These are phyloP conservation scores for Cheiracanthium punctorium DNA, from an alignment of 2,888 invertebrate genomes.

Conservation along the genomic window DNA sequence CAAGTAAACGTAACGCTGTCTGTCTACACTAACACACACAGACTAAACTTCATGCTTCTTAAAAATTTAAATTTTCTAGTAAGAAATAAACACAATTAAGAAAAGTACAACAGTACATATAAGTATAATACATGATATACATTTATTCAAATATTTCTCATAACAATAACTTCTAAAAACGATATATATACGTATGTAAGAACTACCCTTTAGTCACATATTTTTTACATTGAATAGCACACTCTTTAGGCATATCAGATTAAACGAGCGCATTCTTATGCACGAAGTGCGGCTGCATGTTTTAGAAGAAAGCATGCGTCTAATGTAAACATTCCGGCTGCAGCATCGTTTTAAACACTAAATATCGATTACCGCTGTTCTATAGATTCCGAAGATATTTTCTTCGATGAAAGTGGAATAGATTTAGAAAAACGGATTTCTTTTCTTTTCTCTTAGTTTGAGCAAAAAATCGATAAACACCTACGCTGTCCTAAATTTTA, in stretches of 20 bases:
- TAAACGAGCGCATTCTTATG: background rate
- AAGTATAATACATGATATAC: no score
- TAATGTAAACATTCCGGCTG: slow-evolving; percentile 6
- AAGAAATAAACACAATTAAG: no score
- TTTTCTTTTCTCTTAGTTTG: slow-evolving; percentile 24
- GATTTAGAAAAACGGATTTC: background rate
- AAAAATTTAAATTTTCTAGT: no score
- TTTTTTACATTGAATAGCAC: background rate
- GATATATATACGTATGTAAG: no score
- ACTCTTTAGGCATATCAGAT: background rate
- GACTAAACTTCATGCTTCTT: no score
- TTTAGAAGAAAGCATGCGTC: background rate
- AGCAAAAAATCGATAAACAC: slow-evolving; percentile 58
- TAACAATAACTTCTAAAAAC: no score
- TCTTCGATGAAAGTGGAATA: background rate
- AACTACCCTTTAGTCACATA: background rate
- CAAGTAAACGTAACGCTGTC: no score
- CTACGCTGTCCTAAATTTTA: slow-evolving; percentile 65
- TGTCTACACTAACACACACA: no score
- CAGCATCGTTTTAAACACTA: slow-evolving; percentile 22
- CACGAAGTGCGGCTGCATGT: background rate
- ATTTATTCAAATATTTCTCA: no score
- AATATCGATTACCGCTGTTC: slow-evolving; percentile 57
- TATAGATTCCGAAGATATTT: slow-evolving; percentile 14
- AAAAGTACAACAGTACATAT: no score